Conservation (phyloP, 2,113 vertebrate genomes). For the Prietella phreatophila region DNA sequence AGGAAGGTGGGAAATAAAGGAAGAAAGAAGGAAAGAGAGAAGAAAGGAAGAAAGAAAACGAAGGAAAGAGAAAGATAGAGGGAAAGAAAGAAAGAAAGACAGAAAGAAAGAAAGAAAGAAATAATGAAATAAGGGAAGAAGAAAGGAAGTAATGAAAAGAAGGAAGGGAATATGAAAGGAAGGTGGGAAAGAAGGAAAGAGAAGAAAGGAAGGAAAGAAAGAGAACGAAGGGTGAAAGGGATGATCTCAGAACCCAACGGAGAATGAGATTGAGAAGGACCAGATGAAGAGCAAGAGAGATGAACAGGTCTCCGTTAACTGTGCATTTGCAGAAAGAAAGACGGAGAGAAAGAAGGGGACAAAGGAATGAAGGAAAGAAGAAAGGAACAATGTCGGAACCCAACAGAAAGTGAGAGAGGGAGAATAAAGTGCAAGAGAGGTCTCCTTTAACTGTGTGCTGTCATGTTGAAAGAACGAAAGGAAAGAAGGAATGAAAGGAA, state of each 20-base stretch:
- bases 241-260: background rate
- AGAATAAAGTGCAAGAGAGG: too few species aligned
- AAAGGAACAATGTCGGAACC: too few species aligned
- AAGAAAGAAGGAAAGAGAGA: background rate
- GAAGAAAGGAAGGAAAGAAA: background rate
- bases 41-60: background rate
- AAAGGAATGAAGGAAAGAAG: background rate
- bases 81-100: too few species aligned
- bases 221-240: background rate
- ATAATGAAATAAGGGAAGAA: too few species aligned
- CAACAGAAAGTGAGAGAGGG: too few species aligned
- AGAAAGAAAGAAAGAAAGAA: too few species aligned
- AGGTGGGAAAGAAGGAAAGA: background rate
- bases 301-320: background rate
- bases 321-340: conserved; percentile 1
- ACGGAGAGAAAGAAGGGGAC: conserved; percentile 19
- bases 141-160: background rate
- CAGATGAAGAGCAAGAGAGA: background rate
- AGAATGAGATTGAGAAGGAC: background rate
- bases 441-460: background rate
- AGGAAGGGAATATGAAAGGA: background rate
- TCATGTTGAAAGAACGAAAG: background rate
- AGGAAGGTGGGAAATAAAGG: background rate
- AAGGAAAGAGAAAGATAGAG: too few species aligned
- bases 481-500: background rate